Evolutionary conservation across 2,888 invertebrate genomes (phyloP).

Genomic region (Zele albiditarsus): DNA sequence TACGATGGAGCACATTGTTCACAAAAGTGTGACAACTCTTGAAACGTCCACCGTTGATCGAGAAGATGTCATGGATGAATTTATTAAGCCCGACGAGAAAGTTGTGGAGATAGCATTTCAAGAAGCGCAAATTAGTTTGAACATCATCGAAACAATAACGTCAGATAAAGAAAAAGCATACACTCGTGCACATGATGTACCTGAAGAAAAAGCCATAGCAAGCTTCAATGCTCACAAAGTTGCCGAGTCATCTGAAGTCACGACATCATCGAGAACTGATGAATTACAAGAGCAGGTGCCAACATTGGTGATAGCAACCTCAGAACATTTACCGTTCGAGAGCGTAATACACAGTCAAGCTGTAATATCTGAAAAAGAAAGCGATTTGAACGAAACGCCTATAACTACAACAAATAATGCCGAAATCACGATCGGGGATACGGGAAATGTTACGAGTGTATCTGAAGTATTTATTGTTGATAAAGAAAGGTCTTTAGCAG

Average conservation of each 20-base stretch:
- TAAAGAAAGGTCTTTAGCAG: slow-evolving; percentile 73
- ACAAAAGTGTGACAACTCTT: slow-evolving; percentile 74
- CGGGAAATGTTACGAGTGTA: slow-evolving; percentile 74
- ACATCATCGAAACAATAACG: slow-evolving; percentile 75
- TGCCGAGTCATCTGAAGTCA: slow-evolving; percentile 77
- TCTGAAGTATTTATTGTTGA: slow-evolving; percentile 76
- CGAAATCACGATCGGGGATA: slow-evolving; percentile 62
- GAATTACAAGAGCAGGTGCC: slow-evolving; percentile 70
- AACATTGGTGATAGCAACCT: slow-evolving; percentile 71
- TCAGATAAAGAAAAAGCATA: slow-evolving; percentile 73
- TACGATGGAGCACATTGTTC: slow-evolving; percentile 75
- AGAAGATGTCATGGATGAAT: slow-evolving; percentile 63
- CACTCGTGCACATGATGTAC: slow-evolving; percentile 54
- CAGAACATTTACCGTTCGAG: slow-evolving; percentile 74
- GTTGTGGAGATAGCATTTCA: slow-evolving; percentile 63
- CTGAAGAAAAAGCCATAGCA: slow-evolving; percentile 69
- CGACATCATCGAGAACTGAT: slow-evolving; percentile 73
- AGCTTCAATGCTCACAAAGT: slow-evolving; percentile 74
- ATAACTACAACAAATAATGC: slow-evolving; percentile 61
- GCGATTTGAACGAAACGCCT: slow-evolving; percentile 62
- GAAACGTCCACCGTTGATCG: slow-evolving; percentile 66
- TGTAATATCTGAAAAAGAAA: slow-evolving; percentile 77
- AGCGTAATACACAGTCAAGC: slow-evolving; percentile 77
- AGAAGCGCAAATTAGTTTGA: slow-evolving; percentile 73
- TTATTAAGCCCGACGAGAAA: slow-evolving; percentile 66